These are phyloP conservation scores for Osmerus mordax DNA, from an alignment of 2,113 vertebrate genomes.

Conservation along the genomic window DNA sequence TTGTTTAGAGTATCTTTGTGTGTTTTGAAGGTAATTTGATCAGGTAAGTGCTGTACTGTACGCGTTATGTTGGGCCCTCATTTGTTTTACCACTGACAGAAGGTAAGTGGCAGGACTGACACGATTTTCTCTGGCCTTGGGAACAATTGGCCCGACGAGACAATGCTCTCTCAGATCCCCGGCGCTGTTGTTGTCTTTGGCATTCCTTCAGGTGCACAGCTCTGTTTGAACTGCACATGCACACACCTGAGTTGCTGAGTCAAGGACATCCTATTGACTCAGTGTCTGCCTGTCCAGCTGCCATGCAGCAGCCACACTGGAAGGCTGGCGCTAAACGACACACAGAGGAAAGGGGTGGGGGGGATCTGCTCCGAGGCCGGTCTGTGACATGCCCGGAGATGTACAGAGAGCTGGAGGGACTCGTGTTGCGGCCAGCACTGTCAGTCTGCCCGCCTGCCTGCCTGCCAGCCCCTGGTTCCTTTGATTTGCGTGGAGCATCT, in stretches of 20 bases:
- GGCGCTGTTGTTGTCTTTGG: slow-evolving; percentile 9
- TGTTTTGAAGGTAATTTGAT: too few species aligned
- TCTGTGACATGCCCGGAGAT: slow-evolving; percentile 46
- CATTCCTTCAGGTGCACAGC: slow-evolving; percentile 21
- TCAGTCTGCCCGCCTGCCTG: slow-evolving; percentile 28
- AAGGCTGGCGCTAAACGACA: slow-evolving; percentile 33
- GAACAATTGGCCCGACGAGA: slow-evolving; percentile 15
- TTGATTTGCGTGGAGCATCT: slow-evolving; percentile 72
- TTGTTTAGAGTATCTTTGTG: too few species aligned
- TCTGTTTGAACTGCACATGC: slow-evolving; percentile 18
- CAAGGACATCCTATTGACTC: slow-evolving; percentile 36
- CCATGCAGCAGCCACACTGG: slow-evolving; percentile 25
- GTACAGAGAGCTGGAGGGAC: slow-evolving; percentile 35
- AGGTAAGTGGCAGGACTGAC: slow-evolving; percentile 41
- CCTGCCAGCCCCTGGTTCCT: slow-evolving; percentile 33
- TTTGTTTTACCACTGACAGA: neutral
- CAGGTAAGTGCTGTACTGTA: too few species aligned
- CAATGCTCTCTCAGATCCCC: neutral
- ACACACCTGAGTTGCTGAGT: neutral
- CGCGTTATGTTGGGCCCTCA: too few species aligned
- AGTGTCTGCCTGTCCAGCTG: slow-evolving; percentile 11
- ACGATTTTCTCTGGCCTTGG: slow-evolving; percentile 11
- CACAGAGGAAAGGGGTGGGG: slow-evolving; percentile 25
- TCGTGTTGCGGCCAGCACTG: slow-evolving; percentile 36
- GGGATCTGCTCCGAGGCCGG: slow-evolving; percentile 14